These are phyloP conservation scores for Epirrita christyi DNA, from an alignment of 2,888 invertebrate species.

Conservation along the genomic window DNA sequence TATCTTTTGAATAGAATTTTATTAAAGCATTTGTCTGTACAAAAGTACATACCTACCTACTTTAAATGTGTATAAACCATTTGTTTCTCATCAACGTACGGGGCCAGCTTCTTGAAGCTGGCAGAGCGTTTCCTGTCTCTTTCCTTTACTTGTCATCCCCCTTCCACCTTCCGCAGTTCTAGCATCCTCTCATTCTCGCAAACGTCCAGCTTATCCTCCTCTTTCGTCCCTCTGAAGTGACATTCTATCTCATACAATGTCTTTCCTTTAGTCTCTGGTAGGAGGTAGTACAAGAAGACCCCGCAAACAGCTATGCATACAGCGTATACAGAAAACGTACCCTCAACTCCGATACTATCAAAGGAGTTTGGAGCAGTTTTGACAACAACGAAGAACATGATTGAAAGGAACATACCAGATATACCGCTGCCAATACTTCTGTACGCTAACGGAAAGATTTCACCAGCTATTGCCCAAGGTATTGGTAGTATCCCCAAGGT, in stretches of 20 bases:
- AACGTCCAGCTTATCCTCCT: conserved; percentile 38
- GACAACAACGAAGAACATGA: conserved; percentile 87
- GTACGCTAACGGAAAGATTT: conserved; percentile 86
- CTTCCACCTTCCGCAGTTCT: conserved; percentile 68
- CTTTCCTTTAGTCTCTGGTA: conserved; percentile 89
- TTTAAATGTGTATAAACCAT: neutral
- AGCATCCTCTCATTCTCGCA: conserved; percentile 69
- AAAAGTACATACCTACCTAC: conserved; percentile 27
- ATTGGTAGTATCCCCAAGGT: conserved; percentile 86
- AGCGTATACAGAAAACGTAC: conserved; percentile 86
- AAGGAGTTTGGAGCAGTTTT: conserved; percentile 87
- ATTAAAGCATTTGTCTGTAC: neutral
- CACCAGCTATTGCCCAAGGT: conserved; percentile 90
- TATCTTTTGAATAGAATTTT: neutral
- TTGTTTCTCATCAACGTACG: conserved; percentile 45
- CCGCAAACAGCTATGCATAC: conserved; percentile 82
- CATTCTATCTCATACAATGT: conserved; percentile 88
- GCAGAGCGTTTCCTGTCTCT: conserved; percentile 59
- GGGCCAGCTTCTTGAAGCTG: conserved; percentile 53
- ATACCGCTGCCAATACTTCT: conserved; percentile 88
- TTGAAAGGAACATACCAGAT: conserved; percentile 85
- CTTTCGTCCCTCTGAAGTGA: conserved; percentile 68
- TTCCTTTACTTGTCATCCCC: conserved; percentile 56
- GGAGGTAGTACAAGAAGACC: conserved; percentile 81
- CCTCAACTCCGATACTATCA: conserved; percentile 78